Evolutionary conservation across 2,113 vertebrate genomes (phyloP).

Genomic region (Anseranas semipalmata): DNA sequence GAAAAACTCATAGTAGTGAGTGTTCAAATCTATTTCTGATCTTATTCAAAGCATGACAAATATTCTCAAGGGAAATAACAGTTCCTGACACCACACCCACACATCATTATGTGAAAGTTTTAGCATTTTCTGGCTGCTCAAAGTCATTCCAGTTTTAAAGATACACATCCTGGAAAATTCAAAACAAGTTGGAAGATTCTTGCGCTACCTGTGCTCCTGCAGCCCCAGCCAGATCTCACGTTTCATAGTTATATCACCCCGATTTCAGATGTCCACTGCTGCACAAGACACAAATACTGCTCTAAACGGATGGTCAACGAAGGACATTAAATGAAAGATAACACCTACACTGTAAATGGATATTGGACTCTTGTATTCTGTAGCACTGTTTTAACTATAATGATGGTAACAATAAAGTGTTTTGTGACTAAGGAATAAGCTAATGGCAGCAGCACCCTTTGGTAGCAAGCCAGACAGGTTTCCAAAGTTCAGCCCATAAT

Average conservation of each 20-base stretch:
- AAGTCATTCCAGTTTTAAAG: conserved; percentile 33
- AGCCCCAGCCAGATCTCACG: neutral
- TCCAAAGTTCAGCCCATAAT: neutral
- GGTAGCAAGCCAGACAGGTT: neutral
- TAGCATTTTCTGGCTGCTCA: conserved; percentile 42
- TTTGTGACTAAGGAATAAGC: neutral
- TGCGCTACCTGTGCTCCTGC: neutral
- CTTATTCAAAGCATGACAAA: conserved; percentile 63
- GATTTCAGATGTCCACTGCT: neutral
- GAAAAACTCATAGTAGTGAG: neutral
- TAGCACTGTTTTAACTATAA: neutral
- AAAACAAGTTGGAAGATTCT: neutral
- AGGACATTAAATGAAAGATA: neutral
- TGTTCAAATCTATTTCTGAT: conserved; percentile 44
- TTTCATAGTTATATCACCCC: neutral
- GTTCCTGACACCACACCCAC: conserved; percentile 69
- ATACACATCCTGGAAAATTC: conserved; percentile 11
- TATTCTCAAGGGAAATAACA: conserved; percentile 67
- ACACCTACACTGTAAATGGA: neutral
- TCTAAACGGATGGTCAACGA: neutral
- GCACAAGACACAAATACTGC: neutral
- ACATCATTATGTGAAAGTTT: conserved; percentile 42
- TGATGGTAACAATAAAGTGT: neutral
- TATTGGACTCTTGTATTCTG: neutral
- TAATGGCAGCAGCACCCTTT: neutral